Evolutionary conservation across 2,113 vertebrate species (phyloP).

Genomic region (Etheostoma spectabile): DNA sequence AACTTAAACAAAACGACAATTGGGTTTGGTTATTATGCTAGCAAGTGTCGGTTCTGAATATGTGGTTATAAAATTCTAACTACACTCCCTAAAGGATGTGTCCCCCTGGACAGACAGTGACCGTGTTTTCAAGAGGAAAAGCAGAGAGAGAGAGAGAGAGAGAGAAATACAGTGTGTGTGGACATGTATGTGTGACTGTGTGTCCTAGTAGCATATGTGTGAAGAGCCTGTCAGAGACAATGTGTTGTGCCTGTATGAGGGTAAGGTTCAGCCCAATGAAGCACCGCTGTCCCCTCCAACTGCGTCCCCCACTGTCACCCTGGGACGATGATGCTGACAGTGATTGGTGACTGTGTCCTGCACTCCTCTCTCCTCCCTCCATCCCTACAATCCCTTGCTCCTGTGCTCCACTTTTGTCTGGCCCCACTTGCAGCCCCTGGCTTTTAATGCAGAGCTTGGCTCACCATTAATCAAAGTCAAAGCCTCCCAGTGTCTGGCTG

Average conservation of each 20-base stretch:
- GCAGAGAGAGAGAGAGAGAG: slow-evolving; percentile 10
- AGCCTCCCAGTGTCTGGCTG: slow-evolving; percentile 71
- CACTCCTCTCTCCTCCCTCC: slow-evolving; percentile 63
- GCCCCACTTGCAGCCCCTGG: slow-evolving; percentile 77
- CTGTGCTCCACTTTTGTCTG: slow-evolving; percentile 79
- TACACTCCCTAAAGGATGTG: neutral
- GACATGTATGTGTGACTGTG: slow-evolving; percentile 24
- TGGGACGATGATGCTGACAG: slow-evolving; percentile 77
- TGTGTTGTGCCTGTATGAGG: slow-evolving; percentile 63
- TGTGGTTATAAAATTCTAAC: neutral
- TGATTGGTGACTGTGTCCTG: slow-evolving; percentile 81
- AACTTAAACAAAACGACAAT: neutral
- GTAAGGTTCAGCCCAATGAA: slow-evolving; percentile 75
- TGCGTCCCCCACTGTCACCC: slow-evolving; percentile 69
- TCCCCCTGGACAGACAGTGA: slow-evolving; percentile 18
- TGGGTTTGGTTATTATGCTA: neutral
- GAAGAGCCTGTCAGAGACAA: slow-evolving; percentile 67
- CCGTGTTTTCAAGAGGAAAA: slow-evolving; percentile 17
- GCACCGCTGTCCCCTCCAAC: slow-evolving; percentile 69
- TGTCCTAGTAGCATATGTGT: slow-evolving; percentile 50
- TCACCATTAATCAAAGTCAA: slow-evolving; percentile 85
- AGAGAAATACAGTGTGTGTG: slow-evolving; percentile 3
- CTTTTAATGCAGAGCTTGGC: slow-evolving; percentile 81
- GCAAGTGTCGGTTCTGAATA: neutral
- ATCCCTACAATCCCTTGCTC: slow-evolving; percentile 67